Conservation (phyloP, 2,113 vertebrate species). For the Nothoprocta perdicaria region DNA sequence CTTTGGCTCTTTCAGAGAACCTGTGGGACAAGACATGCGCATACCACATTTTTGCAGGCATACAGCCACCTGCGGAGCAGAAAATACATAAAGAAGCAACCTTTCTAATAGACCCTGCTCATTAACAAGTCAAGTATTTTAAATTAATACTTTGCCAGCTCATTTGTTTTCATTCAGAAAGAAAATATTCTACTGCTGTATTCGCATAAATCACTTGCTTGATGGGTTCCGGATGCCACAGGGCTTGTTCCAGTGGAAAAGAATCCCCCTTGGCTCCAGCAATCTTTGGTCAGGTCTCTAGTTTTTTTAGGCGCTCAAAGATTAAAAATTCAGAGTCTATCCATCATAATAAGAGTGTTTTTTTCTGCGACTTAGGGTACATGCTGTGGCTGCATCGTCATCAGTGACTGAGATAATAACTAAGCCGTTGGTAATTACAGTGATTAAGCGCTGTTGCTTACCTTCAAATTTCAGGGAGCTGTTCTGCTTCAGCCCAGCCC, state of each 20-base stretch:
- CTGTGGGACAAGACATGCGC: background rate
- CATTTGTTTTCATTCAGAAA: slow-evolving; percentile 46
- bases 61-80: slow-evolving; percentile 25
- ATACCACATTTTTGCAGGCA: background rate
- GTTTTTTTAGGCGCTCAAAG: background rate
- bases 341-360: slow-evolving; percentile 18
- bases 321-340: slow-evolving; percentile 6
- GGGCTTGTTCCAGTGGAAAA: slow-evolving; percentile 32
- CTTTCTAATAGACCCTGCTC: background rate
- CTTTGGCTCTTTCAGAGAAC: rapidly evolving
- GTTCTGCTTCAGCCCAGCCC: background rate
- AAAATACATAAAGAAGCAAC: background rate
- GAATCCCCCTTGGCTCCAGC: slow-evolving; percentile 4
- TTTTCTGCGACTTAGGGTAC: background rate
- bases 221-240: slow-evolving; percentile 31
- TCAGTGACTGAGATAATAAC: background rate
- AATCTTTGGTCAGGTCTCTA: background rate
- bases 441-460: background rate
- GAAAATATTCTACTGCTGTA: background rate
- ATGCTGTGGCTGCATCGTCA: background rate
- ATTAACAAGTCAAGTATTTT: slow-evolving; percentile 54
- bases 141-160: slow-evolving; percentile 58
- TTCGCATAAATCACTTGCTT: slow-evolving; percentile 43
- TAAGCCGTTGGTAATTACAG: slow-evolving; percentile 24
- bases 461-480: background rate